Conservation (phyloP, 2,888 invertebrate species). For the Macrosiphum euphorbiae region DNA sequence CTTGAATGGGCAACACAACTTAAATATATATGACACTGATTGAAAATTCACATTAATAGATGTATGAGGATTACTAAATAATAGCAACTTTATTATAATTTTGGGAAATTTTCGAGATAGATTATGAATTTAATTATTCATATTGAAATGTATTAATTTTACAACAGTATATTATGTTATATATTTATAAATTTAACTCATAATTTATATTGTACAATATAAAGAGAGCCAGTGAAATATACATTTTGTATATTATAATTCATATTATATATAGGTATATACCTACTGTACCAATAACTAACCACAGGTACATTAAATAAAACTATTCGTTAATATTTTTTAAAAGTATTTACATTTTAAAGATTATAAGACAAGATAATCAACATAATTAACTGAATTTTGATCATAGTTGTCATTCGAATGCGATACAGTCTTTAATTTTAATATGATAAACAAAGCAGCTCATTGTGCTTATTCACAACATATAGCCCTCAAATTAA, state of each 20-base stretch:
- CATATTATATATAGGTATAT: not conserved
- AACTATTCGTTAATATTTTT: not conserved
- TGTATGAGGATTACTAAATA: no score
- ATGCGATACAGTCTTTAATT: not conserved
- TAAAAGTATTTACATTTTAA: not conserved
- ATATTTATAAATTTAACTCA: not conserved
- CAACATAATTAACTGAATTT: not conserved
- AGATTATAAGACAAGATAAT: not conserved
- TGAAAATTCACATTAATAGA: not conserved
- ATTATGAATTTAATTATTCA: not conserved
- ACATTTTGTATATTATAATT: not conserved
- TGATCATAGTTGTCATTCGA: not conserved
- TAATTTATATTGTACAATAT: not conserved
- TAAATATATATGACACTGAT: not conserved
- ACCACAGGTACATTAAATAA: not conserved
- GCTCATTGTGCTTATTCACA: not conserved
- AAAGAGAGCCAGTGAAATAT: not conserved
- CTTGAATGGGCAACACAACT: not conserved
- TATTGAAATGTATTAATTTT: not conserved
- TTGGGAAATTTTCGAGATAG: not conserved
- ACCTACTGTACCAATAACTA: not conserved
- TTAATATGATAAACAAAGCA: not conserved
- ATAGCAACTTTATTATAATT: not conserved
- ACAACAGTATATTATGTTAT: not conserved
- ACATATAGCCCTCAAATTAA: not conserved